Conservation (phyloP, 2,888 invertebrate species). For the Nomada ferruginata region DNA sequence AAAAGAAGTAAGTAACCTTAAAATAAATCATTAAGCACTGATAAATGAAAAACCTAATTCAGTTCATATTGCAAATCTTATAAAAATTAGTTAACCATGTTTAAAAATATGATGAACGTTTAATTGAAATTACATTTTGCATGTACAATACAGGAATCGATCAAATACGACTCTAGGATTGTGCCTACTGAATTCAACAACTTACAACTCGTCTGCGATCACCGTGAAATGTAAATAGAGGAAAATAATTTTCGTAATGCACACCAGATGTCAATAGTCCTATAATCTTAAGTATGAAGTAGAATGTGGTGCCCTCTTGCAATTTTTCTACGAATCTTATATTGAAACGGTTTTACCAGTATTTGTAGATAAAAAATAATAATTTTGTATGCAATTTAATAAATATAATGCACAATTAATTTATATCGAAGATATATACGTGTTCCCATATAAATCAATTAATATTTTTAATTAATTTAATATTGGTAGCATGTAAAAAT, state of each 20-base stretch:
- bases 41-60: too few relatives aligned
- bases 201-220: not conserved
- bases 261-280: not conserved
- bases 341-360: not conserved
- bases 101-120: not conserved
- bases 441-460: too few relatives aligned
- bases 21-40: not conserved
- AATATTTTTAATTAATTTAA: too few relatives aligned
- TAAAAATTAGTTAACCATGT: not conserved
- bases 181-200: too few relatives aligned
- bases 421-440: too few relatives aligned
- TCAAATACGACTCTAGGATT: too few relatives aligned
- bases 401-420: too few relatives aligned
- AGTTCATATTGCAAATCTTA: not conserved
- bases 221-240: not conserved
- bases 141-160: not conserved
- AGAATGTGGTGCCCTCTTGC: not conserved
- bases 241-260: not conserved
- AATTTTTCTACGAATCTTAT: not conserved
- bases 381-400: too few relatives aligned
- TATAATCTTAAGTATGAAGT: not conserved
- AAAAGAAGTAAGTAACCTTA: constrained; percentile 11
- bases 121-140: not conserved
- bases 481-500: too few relatives aligned
- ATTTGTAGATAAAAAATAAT: too few relatives aligned